Conservation (phyloP, 2,113 vertebrate species). For the Ursus arctos region DNA sequence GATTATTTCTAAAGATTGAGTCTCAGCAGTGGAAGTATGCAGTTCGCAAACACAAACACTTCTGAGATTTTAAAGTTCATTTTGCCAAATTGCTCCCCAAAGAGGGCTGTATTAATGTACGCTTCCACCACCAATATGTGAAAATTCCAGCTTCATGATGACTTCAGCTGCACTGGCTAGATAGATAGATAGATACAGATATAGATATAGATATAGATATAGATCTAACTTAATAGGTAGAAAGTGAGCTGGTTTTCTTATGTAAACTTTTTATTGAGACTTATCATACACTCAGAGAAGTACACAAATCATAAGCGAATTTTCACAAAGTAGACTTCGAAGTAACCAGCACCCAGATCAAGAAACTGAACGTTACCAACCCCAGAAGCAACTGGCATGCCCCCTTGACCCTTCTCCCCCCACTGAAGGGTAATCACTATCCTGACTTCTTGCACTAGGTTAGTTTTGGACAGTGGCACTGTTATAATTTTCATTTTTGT, state of each 20-base stretch:
- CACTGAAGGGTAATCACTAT: too few relatives aligned
- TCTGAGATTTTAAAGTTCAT: slow-evolving; percentile 7
- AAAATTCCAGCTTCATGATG: not conserved
- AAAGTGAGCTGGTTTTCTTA: not conserved
- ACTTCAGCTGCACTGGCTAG: not conserved
- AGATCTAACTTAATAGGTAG: not conserved
- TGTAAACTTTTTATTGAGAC: not conserved
- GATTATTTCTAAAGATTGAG: not conserved
- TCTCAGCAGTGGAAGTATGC: slow-evolving; percentile 10
- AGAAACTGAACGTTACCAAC: not conserved
- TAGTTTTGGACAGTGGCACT: not conserved
- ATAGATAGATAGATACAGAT: too few relatives aligned
- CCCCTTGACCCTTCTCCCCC: too few relatives aligned
- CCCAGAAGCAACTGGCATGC: not conserved
- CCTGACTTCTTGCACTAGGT: not conserved
- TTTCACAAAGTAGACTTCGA: not conserved
- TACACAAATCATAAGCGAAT: not conserved
- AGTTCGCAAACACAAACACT: not conserved
- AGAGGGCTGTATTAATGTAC: not conserved
- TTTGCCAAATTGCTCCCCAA: not conserved
- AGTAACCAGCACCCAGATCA: not conserved
- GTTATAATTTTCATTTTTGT: not conserved
- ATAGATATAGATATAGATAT: too few relatives aligned
- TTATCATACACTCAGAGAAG: not conserved
- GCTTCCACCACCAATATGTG: not conserved